Percentiles rank a stretch among this genome's conserved stretches.
Conservation (phyloP, 2,797 vertebrate species). For the Gobionotothen gibberifrons region DNA sequence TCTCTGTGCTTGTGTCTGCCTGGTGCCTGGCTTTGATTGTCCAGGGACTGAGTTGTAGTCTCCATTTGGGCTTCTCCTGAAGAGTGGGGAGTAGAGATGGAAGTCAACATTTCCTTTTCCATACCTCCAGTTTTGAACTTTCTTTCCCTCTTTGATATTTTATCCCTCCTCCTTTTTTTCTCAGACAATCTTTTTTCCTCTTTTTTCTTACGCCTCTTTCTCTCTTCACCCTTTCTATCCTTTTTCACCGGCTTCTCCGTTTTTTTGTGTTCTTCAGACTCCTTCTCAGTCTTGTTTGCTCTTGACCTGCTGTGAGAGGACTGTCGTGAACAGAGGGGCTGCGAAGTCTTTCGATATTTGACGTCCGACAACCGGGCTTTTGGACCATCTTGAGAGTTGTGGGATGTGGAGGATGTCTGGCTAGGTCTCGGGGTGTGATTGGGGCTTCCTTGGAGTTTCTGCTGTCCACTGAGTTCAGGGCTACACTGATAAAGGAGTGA, state of each 20-base stretch:
- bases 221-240: slow-evolving; percentile 69
- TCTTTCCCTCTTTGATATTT: slow-evolving; percentile 61
- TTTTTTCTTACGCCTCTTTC: slow-evolving; percentile 74
- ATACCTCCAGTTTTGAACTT: slow-evolving; percentile 47
- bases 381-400: slow-evolving; percentile 31
- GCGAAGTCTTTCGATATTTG: slow-evolving; percentile 72
- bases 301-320: slow-evolving; percentile 53
- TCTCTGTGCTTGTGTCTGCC: slow-evolving; percentile 69
- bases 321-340: slow-evolving; percentile 54
- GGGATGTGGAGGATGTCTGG: slow-evolving; percentile 42
- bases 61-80: slow-evolving; percentile 41
- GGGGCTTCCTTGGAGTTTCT: slow-evolving; percentile 63
- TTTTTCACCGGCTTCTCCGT: slow-evolving; percentile 66
- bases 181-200: slow-evolving; percentile 62
- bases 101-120: slow-evolving; percentile 36
- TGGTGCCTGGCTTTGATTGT: slow-evolving; percentile 29
- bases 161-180: slow-evolving; percentile 72
- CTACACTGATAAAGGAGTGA: slow-evolving; percentile 41
- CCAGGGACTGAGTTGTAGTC: slow-evolving; percentile 12
- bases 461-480: slow-evolving; percentile 60
- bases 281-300: slow-evolving; percentile 63
- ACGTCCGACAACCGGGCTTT: slow-evolving; percentile 63
- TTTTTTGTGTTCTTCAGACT: slow-evolving; percentile 69
- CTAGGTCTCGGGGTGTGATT: slow-evolving; percentile 25
- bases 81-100: slow-evolving; percentile 17